Evolutionary conservation across 2,888 invertebrate species (phyloP), one percentile per base, ranked within the genome.

Genomic region (Spodoptera littoralis): DNA sequence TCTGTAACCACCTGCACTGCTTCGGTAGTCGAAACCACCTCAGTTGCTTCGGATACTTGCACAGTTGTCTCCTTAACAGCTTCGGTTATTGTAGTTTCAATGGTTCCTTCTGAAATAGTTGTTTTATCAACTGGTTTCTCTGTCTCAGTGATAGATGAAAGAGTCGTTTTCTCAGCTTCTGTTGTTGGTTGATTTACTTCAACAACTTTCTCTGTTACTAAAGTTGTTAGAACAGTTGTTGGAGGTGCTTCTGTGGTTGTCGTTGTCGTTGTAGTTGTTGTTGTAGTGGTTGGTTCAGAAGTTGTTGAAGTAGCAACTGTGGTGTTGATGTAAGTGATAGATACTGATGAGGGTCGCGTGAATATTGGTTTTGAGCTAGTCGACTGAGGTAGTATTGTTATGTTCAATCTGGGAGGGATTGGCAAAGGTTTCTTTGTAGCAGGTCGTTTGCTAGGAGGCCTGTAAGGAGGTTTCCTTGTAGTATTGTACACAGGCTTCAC

Each of bases 381-480:
- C 18, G 90, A 87, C 73, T 92, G 92, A 61, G 94, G 93, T 81
- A 94, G 73, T 56, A 93, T 90, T 1, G 93, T 92, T 50, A 94
- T 94, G 52, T 94, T 94, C 54, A 94, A 71, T 82, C 92, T 86
- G 48, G 95, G 95, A 44, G 93, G 93, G 11, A 88, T 89, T 1
- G 92, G 92, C 52, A 93, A 77, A 2, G 94, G 93, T 65, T 90
- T 92, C 74, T 90, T 94, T 1, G 90, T 92, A 3, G 89, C 77
- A 1, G 92, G 80, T 69, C 70, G 52, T 57, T 85, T 94, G 22
- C 87, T 87, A 60, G 89, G 86, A 1, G 85, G 85, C 69, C 88
- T 89, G 62, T 89, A 92, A 0, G 90, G 88, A 8, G 94, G 94
- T 81, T 90, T 93, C 76, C 93, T 89, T 4, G 93, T 93, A 8